Conservation (phyloP, 1,140 invertebrate species). For the Nilaparvata lugens region DNA sequence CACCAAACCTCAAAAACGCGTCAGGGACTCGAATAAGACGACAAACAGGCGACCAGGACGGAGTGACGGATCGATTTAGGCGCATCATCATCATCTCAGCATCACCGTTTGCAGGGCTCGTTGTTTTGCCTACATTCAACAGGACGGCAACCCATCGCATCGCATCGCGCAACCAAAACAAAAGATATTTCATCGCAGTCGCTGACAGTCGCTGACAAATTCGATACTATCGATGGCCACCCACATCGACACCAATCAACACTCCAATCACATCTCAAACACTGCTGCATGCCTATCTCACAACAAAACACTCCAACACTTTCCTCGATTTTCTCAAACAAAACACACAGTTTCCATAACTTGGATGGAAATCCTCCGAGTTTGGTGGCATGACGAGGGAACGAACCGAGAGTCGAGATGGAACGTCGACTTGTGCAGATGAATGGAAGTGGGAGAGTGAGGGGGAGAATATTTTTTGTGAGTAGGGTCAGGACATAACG, state of each 20-base stretch:
- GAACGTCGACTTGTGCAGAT: not conserved
- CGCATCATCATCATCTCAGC: too few relatives aligned
- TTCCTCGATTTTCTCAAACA: conserved; percentile 7
- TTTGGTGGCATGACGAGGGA: not conserved
- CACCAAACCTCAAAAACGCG: too few relatives aligned
- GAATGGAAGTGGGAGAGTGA: conserved; percentile 1
- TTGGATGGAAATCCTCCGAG: not conserved
- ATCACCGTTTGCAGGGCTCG: conserved; percentile 2
- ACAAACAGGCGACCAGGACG: too few relatives aligned
- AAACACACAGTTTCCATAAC: not conserved
- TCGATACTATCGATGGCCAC: conserved; percentile 4
- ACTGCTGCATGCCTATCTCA: too few relatives aligned
- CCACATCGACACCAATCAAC: too few relatives aligned
- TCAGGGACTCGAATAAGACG: too few relatives aligned
- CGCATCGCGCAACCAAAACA: conserved; percentile 19
- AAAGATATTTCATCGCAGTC: conserved; percentile 25
- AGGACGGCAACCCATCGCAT: conserved; percentile 17
- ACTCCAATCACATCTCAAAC: too few relatives aligned
- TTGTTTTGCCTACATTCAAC: conserved; percentile 23
- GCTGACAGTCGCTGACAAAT: conserved; percentile 6
- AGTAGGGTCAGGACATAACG: conserved; percentile 24
- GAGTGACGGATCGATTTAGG: too few relatives aligned
- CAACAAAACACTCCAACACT: not conserved
- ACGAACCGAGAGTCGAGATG: not conserved
- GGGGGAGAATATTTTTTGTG: conserved; percentile 15